These are phyloP conservation scores for Pollachius pollachius DNA, from an alignment of 2,113 vertebrate genomes.

Conservation along the genomic window DNA sequence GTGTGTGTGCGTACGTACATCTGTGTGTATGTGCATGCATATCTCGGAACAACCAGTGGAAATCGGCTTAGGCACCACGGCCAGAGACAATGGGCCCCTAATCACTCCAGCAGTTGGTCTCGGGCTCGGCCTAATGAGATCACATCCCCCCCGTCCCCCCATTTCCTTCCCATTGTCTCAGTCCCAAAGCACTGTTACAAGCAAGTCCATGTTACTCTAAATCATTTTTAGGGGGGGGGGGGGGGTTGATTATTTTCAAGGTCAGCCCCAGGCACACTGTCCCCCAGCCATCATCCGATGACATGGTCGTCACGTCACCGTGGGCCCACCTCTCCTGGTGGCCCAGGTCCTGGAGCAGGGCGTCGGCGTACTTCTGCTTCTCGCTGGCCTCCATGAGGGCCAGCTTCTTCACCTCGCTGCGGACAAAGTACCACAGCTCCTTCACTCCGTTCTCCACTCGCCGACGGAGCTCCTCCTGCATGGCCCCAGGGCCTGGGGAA, in stretches of 20 bases:
- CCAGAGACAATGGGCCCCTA: conserved; percentile 51
- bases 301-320: not conserved
- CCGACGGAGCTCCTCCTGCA: conserved; percentile 90
- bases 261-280: no score
- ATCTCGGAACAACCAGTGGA: conserved; percentile 18
- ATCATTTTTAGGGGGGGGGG: no score
- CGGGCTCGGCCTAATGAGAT: no score
- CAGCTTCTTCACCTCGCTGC: conserved; percentile 93
- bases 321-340: conserved; percentile 89
- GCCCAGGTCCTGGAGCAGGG: conserved; percentile 91
- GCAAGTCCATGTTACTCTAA: no score
- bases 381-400: conserved; percentile 81
- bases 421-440: conserved; percentile 98
- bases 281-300: not conserved
- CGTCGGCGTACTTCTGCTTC: conserved; percentile 84
- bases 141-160: no score
- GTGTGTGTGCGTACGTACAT: conserved; percentile 2
- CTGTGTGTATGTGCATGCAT: conserved; percentile 14
- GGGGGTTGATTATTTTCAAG: no score
- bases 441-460: conserved; percentile 93
- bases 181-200: no score
- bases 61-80: conserved; percentile 52
- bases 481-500: conserved; percentile 82
- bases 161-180: no score
- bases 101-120: conserved; percentile 36